Evolutionary conservation across 2,888 invertebrate genomes (phyloP), one percentile per base, ranked within the genome.

Genomic region (Ochropleura plecta): DNA sequence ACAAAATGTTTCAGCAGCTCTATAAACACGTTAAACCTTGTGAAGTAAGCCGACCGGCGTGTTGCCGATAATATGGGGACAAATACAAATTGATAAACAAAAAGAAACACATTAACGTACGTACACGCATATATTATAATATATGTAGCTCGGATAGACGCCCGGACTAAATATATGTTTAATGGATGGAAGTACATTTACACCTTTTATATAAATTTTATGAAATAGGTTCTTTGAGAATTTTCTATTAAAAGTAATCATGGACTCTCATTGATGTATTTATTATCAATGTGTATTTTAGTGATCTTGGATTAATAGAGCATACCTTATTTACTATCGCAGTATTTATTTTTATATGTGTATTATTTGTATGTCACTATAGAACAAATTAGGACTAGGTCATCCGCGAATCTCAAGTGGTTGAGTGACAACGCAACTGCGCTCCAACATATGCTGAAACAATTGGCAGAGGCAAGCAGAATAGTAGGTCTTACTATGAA

Each of bases 61-160:
- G 91, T 90, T 92, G 92, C 92, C 92, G 96, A 96, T 96, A 95
- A 95, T 94, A 94, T 91, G 93, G 93, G 93, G 96, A 96, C 96
- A 96, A 95, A 96, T 96, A 96, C 96, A 96, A 96, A 96, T 96
- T 96, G 96, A 96, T 95, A 96, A 96, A 96, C 95, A 96, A 96
- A 96, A 96, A 96, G 93, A 94, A 95, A 93, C 91, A 91, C 92
- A 90, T 94, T 94, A 94, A 92, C 72, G 91, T 91, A 91, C 92
- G 88, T 92, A 92, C 91, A 91, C 91, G 84, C 85, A 87, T 87
- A 86, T 88, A 82, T 86, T 84, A 88, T 81, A 86, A 63, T 65
- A 71, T 42, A 75, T 44, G 75, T 75, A 53, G 76, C 77, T 82
- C 73, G 87, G 86, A 88, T 89, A 86, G 86, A 83, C 70, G 74